A percentile compares a stretch with the other conserved stretches of the same genome.
Conservation (phyloP, 1,140 invertebrate species). For the Glossosoma conforme region DNA sequence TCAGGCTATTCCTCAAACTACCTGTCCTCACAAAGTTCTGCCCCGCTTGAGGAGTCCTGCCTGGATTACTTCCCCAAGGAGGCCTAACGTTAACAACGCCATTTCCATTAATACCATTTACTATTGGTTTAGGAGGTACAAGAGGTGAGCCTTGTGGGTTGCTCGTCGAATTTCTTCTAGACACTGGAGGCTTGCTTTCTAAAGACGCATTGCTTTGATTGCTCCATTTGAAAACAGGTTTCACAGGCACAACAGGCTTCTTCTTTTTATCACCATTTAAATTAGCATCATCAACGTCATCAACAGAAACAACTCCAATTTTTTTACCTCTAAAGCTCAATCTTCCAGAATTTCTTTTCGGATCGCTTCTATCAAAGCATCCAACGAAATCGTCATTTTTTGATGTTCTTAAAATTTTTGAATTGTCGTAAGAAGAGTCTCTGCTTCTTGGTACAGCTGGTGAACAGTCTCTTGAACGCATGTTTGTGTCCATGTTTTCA, state of each 20-base stretch:
- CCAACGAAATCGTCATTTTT: slow-evolving; percentile 40
- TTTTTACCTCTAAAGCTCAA: slow-evolving; percentile 47
- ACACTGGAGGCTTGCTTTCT: slow-evolving; percentile 33
- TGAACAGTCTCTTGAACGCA: slow-evolving; percentile 8
- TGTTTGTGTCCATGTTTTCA: slow-evolving; percentile 17
- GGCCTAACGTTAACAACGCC: no score
- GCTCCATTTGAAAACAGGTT: not conserved
- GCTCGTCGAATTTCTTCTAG: slow-evolving; percentile 37
- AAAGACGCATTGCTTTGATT: slow-evolving; percentile 8
- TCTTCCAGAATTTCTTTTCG: slow-evolving; percentile 41
- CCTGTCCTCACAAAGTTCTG: slow-evolving; percentile 41
- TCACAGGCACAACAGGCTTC: slow-evolving; percentile 22
- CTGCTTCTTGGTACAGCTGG: not conserved
- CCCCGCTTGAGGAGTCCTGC: slow-evolving; percentile 36
- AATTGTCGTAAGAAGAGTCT: slow-evolving; percentile 5
- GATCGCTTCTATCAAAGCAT: slow-evolving; percentile 40
- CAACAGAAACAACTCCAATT: slow-evolving; percentile 42
- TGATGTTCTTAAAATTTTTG: not conserved
- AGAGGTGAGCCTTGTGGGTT: slow-evolving; percentile 24
- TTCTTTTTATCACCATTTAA: slow-evolving; percentile 36
- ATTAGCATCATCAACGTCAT: slow-evolving; percentile 40
- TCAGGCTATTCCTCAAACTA: slow-evolving; percentile 43
- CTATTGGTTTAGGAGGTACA: no score
- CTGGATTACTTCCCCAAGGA: slow-evolving; percentile 50
- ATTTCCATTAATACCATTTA: no score